Conservation (phyloP, 2,113 vertebrate species). For the Toxotes chatareus region DNA sequence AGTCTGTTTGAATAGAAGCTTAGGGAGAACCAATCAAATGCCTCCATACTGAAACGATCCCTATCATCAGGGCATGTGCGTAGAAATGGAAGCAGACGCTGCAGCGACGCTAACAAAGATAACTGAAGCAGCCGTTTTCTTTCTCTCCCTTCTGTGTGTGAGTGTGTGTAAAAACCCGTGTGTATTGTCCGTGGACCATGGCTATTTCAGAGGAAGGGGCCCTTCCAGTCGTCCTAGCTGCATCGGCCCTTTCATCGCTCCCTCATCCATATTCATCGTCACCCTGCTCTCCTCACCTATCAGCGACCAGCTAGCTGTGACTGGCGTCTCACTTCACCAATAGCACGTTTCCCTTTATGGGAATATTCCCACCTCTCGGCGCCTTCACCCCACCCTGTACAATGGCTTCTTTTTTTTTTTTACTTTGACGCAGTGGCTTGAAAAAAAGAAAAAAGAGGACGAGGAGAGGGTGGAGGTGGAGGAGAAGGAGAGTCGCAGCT, state of each 20-base stretch:
- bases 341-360: constrained; percentile 60
- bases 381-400: constrained; percentile 76
- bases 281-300: constrained; percentile 73
- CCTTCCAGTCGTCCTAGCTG: constrained; percentile 57
- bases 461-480: constrained; percentile 44
- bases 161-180: constrained; percentile 44
- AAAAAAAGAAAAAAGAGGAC: constrained; percentile 63
- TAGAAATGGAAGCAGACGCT: constrained; percentile 42
- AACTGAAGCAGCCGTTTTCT: constrained; percentile 41
- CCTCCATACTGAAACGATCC: constrained; percentile 5
- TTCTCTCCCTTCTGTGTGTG: constrained; percentile 28
- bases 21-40: constrained; percentile 34
- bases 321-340: constrained; percentile 75
- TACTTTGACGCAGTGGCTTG: constrained; percentile 74
- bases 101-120: constrained; percentile 60
- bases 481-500: constrained; percentile 45
- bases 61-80: constrained; percentile 31
- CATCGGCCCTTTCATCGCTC: constrained; percentile 78
- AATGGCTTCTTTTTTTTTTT: constrained; percentile 73
- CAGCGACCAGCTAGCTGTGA: constrained; percentile 58
- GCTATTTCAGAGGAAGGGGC: constrained; percentile 62
- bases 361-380: constrained; percentile 65
- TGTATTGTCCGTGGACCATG: constrained; percentile 73
- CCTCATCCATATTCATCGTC: constrained; percentile 84
- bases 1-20: constrained; percentile 20